phyloP scores from a whole-genome alignment of 2,113 vertebrate genomes.

The Dasyprocta punctata region DNA sequence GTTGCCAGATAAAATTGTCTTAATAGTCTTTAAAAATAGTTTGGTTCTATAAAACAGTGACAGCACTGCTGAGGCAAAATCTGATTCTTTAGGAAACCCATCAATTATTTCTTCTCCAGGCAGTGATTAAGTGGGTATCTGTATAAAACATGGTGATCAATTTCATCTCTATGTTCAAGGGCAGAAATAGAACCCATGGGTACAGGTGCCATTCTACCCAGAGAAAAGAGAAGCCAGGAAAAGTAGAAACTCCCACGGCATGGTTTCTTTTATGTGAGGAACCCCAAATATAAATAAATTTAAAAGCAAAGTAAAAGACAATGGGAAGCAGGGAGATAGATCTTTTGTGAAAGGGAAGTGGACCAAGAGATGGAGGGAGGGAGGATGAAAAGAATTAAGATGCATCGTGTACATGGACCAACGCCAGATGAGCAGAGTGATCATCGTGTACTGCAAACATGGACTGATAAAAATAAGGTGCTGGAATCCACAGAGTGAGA shows the following conservation, averaged over 20 bases:
- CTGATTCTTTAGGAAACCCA: not conserved
- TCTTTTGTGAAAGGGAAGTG: not conserved
- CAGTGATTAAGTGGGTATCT: not conserved
- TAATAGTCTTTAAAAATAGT: not conserved
- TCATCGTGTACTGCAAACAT: not conserved
- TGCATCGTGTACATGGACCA: not conserved
- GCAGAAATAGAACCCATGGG: not conserved
- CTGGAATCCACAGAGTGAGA: not conserved
- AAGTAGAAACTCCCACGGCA: not conserved
- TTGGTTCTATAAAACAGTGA: not conserved
- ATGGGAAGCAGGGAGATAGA: not conserved
- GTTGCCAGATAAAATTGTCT: slow-evolving; percentile 3
- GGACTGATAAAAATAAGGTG: too few relatives aligned
- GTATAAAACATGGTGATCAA: not conserved
- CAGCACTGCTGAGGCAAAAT: not conserved
- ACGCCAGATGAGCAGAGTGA: not conserved
- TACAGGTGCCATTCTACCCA: not conserved
- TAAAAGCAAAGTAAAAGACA: not conserved
- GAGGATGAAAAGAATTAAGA: not conserved
- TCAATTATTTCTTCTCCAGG: not conserved
- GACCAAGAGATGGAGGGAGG: not conserved
- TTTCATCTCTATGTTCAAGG: not conserved
- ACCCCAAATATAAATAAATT: not conserved
- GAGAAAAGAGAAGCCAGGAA: not conserved
- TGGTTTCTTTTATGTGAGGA: not conserved